A percentile compares a stretch with the other conserved stretches of the same genome.
Conservation (phyloP, 1,140 invertebrate genomes). For the Mya arenaria region DNA sequence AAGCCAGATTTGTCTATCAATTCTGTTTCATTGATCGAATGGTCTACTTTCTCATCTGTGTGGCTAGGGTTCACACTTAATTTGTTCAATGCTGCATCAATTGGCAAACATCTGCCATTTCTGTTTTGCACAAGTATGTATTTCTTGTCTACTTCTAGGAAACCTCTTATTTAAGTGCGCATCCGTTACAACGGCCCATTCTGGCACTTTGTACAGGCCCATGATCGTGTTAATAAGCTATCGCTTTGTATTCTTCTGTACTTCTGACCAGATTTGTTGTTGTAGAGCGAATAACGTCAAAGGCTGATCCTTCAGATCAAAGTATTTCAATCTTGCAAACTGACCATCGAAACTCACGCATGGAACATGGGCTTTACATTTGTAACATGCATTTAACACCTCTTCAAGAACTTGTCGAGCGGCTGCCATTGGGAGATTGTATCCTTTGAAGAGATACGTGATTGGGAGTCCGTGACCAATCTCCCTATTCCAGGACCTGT, state of each 20-base stretch:
- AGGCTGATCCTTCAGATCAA: not conserved
- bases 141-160: not conserved
- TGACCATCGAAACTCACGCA: slow-evolving; percentile 22
- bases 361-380: not conserved
- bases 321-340: not conserved
- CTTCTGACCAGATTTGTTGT: not conserved
- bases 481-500: slow-evolving; percentile 19
- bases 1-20: not conserved
- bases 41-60: not conserved
- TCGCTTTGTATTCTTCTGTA: not conserved
- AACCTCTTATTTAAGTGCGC: not conserved
- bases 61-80: not conserved
- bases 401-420: not conserved
- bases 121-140: not conserved
- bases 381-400: not conserved
- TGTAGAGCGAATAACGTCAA: not conserved
- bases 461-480: slow-evolving; percentile 14
- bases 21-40: not conserved
- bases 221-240: not conserved
- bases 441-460: slow-evolving; percentile 9
- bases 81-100: not conserved
- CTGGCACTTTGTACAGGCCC: not conserved
- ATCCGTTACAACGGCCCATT: not conserved
- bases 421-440: not conserved
- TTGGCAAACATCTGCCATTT: not conserved